phyloP scores from a whole-genome alignment of 2,113 vertebrate genomes.

The Corythaixoides concolor region DNA sequence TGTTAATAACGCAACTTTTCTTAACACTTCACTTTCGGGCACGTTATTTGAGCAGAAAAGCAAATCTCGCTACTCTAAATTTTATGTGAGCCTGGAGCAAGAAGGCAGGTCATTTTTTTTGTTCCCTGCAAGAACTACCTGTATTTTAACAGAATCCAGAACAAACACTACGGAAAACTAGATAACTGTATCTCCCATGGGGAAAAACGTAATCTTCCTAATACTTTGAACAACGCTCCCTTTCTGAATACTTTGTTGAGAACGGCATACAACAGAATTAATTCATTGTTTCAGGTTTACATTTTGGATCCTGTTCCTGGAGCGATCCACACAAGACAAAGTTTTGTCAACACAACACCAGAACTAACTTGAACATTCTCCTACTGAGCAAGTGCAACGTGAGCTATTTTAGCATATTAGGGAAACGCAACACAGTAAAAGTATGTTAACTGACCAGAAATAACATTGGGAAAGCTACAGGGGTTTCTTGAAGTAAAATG shows the following conservation, averaged over 20 bases:
- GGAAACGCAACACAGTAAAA: not conserved
- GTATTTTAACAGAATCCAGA: not conserved
- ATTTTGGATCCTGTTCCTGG: not conserved
- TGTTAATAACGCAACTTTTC: not conserved
- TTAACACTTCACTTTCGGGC: not conserved
- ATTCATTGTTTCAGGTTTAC: not conserved
- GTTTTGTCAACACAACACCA: not conserved
- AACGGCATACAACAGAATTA: not conserved
- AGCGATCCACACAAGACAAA: not conserved
- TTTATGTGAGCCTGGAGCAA: not conserved
- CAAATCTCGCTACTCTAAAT: not conserved
- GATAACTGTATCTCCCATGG: not conserved
- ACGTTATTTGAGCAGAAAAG: not conserved
- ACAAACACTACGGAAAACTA: not conserved
- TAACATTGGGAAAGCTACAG: not conserved
- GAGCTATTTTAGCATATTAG: not conserved
- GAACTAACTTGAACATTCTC: not conserved
- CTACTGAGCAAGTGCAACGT: not conserved
- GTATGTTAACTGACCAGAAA: not conserved
- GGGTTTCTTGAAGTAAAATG: not conserved
- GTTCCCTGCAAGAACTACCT: not conserved
- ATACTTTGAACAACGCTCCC: not conserved
- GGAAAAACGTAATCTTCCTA: not conserved
- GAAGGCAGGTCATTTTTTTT: not conserved
- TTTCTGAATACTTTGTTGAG: not conserved